phyloP scores from a whole-genome alignment of 2,113 vertebrate species.

The Isichthys henryi region DNA sequence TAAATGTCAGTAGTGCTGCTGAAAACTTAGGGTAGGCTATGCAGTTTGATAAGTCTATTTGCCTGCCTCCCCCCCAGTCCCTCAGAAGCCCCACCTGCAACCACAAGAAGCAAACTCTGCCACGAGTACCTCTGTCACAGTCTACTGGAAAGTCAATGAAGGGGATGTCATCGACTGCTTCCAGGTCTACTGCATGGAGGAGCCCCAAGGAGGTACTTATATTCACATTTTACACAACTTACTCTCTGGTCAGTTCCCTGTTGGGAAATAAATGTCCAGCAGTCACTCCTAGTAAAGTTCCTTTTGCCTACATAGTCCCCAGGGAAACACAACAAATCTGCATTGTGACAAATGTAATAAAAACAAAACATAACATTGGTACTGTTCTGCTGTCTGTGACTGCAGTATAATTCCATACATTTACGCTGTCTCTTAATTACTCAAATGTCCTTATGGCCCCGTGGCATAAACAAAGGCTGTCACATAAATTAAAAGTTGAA shows the following conservation, averaged over 20 bases:
- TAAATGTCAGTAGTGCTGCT: background rate
- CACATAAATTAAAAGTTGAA: background rate
- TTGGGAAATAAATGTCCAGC: background rate
- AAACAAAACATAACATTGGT: background rate
- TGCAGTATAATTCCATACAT: background rate
- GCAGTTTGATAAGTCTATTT: background rate
- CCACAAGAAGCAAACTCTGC: conserved; percentile 82
- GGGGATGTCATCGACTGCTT: conserved; percentile 86
- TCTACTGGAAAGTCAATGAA: conserved; percentile 83
- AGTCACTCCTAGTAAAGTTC: background rate
- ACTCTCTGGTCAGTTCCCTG: background rate
- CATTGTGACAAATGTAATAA: background rate
- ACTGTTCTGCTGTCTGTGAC: background rate
- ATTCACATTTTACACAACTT: conserved; percentile 2
- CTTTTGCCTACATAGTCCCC: background rate
- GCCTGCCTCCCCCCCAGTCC: conserved; percentile 58
- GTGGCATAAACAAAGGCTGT: background rate
- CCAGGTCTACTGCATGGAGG: conserved; percentile 94
- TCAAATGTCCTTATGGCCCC: background rate
- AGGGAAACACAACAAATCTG: background rate
- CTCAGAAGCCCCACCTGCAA: conserved; percentile 74
- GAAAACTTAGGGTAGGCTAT: background rate
- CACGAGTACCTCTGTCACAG: conserved; percentile 77
- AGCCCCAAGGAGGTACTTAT: conserved; percentile 69
- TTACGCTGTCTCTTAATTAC: background rate